Conservation (phyloP, 1,140 invertebrate genomes). For the Papilio helenus region DNA sequence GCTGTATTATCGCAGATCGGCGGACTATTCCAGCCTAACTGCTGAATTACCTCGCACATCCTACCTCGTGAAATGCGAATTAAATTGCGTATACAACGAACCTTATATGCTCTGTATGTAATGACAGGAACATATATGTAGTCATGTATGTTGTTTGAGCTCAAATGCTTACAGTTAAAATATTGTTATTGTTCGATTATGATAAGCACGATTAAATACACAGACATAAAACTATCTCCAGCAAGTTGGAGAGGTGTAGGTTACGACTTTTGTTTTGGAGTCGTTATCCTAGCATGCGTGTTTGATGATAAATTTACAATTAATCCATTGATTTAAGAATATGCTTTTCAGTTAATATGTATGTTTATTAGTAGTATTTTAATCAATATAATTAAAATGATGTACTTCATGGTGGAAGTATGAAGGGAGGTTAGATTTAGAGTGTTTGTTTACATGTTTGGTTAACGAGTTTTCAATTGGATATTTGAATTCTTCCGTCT, state of each 20-base stretch:
- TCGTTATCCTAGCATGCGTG: too few relatives aligned
- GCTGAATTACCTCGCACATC: slow-evolving; percentile 39
- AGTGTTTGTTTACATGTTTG: slow-evolving; percentile 28
- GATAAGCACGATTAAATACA: neutral
- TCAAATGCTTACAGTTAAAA: too few relatives aligned
- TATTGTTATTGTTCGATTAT: neutral
- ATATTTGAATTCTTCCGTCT: slow-evolving; percentile 5
- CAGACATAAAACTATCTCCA: neutral
- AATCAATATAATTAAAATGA: slow-evolving; percentile 56
- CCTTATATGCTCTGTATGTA: slow-evolving; percentile 35
- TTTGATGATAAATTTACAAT: too few relatives aligned
- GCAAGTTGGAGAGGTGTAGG: neutral
- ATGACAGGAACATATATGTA: too few relatives aligned
- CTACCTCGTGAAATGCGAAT: slow-evolving; percentile 64
- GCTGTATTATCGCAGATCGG: slow-evolving; percentile 34
- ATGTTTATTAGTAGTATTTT: neutral
- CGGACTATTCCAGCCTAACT: slow-evolving; percentile 14
- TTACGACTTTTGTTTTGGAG: too few relatives aligned
- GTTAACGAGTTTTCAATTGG: slow-evolving; percentile 23
- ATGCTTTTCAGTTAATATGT: neutral
- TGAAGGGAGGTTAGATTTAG: slow-evolving; percentile 44
- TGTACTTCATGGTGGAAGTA: slow-evolving; percentile 63
- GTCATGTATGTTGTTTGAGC: too few relatives aligned
- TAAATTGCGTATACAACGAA: slow-evolving; percentile 64
- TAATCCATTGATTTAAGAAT: neutral